Base-by-base conservation (phyloP, 2,888 invertebrate genomes). In the Oegoconia quadripuncta region DNA sequence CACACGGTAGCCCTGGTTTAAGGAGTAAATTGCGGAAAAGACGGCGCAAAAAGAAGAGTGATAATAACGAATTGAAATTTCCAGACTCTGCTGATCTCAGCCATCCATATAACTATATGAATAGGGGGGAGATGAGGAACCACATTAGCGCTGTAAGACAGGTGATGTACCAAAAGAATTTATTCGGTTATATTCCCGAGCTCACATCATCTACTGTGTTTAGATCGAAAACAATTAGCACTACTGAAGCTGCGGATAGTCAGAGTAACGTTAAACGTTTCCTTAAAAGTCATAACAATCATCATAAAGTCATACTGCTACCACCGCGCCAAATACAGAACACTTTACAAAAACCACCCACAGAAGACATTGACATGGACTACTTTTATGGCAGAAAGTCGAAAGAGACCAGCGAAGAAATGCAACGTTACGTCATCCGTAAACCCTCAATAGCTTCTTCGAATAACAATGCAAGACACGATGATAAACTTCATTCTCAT, bases 71-170 rank as follows among this genome's bases (percentile, higher is more conserved):
- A 17, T 16, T 7, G 12, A 18, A 22, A 20, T 33, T 52, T 1
- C 49, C 50, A n/a, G 34, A 45, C 20, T 51, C 57, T 3, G 3
- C 48, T 14, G 54, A 55, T 17, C 32, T 37, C 4, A 34, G 28
- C 1, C 55, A 64, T 31, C 59, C 59, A 0, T 43, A 41, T 12
- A 35, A 45, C 5, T 50, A 39, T 14, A 52, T 62, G 7, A 30
- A 40, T 26, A 48, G 40, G 16, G 12, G 43, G 16, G 34, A 43
- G 37, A 27, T 61, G 3, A 70, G 68, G 44, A 46, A 55, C 15
- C 56, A 62, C 6, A 40, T 73, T 0, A 41, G 50, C 35, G 52
- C 64, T 7, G 46, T 68, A 0, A 63, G 67, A 37, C 54, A 66
- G 6, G 3, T 27, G 2, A 13, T 27, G 13, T 13, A 12, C 12